These are phyloP conservation scores for Hirtodrosophila cameraria DNA, from an alignment of 2,888 invertebrate species.

Conservation along the genomic window DNA sequence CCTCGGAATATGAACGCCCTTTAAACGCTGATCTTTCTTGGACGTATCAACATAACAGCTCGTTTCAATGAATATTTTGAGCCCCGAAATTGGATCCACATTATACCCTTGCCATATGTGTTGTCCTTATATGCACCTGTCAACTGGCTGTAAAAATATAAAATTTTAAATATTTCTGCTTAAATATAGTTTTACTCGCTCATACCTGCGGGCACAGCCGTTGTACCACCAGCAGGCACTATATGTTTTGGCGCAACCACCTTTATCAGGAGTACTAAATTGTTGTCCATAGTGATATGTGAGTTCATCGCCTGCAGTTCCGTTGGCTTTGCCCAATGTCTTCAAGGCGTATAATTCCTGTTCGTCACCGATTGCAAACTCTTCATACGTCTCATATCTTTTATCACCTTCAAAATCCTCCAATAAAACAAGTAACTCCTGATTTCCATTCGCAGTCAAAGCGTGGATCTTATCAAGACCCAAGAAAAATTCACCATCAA, in stretches of 20 bases:
- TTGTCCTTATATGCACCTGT: constrained; percentile 43
- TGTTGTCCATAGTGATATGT: constrained; percentile 18
- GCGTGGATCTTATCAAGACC: constrained; percentile 44
- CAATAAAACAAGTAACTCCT: constrained; percentile 27
- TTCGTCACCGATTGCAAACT: constrained; percentile 32
- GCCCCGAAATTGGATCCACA: constrained; percentile 29
- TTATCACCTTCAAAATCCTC: constrained; percentile 23
- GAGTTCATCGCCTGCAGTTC: constrained; percentile 18
- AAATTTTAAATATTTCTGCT: too few relatives aligned
- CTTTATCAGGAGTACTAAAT: constrained; percentile 15
- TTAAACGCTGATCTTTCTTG: too few relatives aligned
- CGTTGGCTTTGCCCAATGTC: constrained; percentile 21
- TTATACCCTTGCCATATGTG: constrained; percentile 27
- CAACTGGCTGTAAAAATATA: constrained; percentile 22
- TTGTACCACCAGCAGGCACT: too few relatives aligned
- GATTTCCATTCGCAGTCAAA: constrained; percentile 6
- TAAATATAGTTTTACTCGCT: too few relatives aligned
- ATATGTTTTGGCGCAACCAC: too few relatives aligned
- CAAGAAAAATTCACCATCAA: constrained; percentile 40
- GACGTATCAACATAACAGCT: constrained; percentile 42
- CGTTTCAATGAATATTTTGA: constrained; percentile 34
- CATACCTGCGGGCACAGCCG: too few relatives aligned
- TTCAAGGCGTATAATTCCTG: constrained; percentile 6
- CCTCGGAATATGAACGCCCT: too few relatives aligned
- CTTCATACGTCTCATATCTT: constrained; percentile 27